A percentile compares a stretch with the other conserved stretches of the same genome.
These are phyloP conservation scores for Cerastis leucographa DNA, from an alignment of 2,888 invertebrate genomes.

Conservation along the genomic window DNA sequence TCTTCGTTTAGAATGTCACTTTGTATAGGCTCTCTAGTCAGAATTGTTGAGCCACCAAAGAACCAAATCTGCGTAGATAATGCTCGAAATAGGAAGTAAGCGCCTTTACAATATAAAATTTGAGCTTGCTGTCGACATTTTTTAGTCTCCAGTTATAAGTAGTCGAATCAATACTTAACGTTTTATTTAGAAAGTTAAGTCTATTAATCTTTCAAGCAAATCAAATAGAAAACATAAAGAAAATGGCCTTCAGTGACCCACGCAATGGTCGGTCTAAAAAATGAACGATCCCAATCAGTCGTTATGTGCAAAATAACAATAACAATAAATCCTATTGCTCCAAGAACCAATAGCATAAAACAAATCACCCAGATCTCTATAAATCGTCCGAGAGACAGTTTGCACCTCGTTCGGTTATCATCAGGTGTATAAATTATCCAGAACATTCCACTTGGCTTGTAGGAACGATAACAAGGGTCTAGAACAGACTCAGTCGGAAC, in stretches of 20 bases:
- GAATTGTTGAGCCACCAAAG: neutral
- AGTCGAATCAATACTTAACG: neutral
- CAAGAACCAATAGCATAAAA: neutral
- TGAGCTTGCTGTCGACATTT: neutral
- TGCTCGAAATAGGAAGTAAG: neutral
- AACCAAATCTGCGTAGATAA: neutral
- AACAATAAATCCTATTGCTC: conserved; percentile 1
- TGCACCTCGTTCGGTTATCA: conserved; percentile 25
- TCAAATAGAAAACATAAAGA: neutral
- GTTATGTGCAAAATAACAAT: neutral
- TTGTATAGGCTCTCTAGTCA: neutral
- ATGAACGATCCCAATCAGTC: neutral
- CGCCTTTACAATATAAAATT: neutral
- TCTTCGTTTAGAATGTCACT: neutral
- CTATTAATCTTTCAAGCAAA: neutral
- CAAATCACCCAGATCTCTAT: conserved; percentile 1
- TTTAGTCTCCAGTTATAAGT: neutral
- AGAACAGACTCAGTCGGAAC: neutral
- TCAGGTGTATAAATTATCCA: conserved; percentile 43
- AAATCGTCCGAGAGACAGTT: conserved; percentile 35
- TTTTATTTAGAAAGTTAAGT: neutral
- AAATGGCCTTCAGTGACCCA: neutral
- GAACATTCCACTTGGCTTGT: conserved; percentile 37
- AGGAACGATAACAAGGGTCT: conserved; percentile 43
- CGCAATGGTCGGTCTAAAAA: too few relatives aligned